These are phyloP conservation scores for Fukomys damarensis DNA, from an alignment of 2,113 vertebrate genomes.

Conservation along the genomic window DNA sequence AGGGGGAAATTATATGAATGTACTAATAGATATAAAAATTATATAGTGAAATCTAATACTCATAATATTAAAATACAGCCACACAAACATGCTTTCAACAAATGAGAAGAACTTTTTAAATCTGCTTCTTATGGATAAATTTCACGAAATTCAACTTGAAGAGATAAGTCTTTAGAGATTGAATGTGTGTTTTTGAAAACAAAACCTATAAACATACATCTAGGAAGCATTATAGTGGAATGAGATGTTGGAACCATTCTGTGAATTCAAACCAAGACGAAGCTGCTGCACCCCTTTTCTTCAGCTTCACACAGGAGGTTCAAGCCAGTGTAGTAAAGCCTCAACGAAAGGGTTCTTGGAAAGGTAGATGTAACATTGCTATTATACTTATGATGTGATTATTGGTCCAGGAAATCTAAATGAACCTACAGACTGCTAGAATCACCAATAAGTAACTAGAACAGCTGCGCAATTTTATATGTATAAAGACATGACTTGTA, in stretches of 20 bases:
- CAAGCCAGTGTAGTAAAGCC: background rate
- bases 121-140: background rate
- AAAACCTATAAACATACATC: background rate
- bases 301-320: background rate
- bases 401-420: background rate
- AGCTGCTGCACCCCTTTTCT: background rate
- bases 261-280: background rate
- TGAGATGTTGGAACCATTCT: background rate
- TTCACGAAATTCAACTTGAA: background rate
- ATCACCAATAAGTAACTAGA: background rate
- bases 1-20: background rate
- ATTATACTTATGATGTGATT: background rate
- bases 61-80: background rate
- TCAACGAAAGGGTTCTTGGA: background rate
- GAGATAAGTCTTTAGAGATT: background rate
- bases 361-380: background rate
- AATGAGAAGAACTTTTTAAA: background rate
- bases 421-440: background rate
- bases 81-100: background rate
- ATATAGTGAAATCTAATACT: background rate
- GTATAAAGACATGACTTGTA: background rate
- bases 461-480: background rate
- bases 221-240: background rate
- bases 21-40: slow-evolving; percentile 4
- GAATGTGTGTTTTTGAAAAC: background rate